These are phyloP conservation scores for Nyctalus aviator DNA, from an alignment of 2,797 vertebrate genomes.

Conservation along the genomic window DNA sequence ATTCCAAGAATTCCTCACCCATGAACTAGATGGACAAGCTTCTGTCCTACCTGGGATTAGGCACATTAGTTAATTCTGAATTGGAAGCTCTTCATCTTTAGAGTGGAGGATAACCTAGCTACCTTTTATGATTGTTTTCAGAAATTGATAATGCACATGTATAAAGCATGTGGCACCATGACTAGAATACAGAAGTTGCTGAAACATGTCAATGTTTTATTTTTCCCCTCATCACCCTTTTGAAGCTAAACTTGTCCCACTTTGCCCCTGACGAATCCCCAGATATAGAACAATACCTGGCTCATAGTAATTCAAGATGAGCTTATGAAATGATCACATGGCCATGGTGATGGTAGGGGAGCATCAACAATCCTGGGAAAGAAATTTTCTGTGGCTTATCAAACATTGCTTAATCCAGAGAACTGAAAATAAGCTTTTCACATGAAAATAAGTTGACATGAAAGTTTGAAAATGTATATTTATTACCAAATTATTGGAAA, in stretches of 20 bases:
- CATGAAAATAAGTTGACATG: neutral
- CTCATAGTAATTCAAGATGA: neutral
- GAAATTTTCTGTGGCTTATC: neutral
- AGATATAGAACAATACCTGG: neutral
- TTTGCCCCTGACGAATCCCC: neutral
- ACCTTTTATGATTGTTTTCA: neutral
- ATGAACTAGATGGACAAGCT: neutral
- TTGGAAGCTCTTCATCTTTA: neutral
- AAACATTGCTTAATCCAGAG: neutral
- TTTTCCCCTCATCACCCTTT: neutral
- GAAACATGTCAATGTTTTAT: neutral
- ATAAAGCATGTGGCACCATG: neutral
- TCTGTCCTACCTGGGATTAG: neutral
- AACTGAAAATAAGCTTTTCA: neutral
- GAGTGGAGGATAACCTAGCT: neutral
- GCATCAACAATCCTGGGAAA: neutral
- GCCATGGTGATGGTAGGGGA: neutral
- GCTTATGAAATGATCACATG: neutral
- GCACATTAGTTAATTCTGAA: neutral
- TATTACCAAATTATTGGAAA: constrained; percentile 19
- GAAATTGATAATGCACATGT: neutral
- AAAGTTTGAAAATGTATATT: neutral
- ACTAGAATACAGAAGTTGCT: neutral
- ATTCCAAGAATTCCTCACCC: neutral
- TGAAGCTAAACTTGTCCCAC: neutral